Evolutionary conservation across 2,113 vertebrate genomes (phyloP).

Genomic region (Ctenomys sociabilis): DNA sequence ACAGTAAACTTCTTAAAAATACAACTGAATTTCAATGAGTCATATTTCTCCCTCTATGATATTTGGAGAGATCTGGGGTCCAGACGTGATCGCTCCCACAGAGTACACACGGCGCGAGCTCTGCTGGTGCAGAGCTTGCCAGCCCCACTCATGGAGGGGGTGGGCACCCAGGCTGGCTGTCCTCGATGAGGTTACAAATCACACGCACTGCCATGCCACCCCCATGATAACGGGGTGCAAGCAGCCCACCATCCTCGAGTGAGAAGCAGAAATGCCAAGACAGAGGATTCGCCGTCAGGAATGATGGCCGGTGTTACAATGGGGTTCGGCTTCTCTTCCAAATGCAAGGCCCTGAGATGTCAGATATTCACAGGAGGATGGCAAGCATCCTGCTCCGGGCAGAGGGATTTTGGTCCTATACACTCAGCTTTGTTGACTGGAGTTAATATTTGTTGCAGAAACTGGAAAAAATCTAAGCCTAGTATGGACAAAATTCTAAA

Average conservation of each 20-base stretch:
- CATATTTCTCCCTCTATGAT: constrained; percentile 69
- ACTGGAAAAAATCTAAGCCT: neutral
- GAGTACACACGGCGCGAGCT: constrained; percentile 38
- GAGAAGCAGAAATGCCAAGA: neutral
- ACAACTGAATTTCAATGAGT: constrained; percentile 67
- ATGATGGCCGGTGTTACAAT: neutral
- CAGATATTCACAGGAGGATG: neutral
- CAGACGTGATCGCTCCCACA: constrained; percentile 72
- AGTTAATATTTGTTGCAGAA: constrained; percentile 10
- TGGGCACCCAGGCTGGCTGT: constrained; percentile 20
- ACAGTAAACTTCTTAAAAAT: constrained; percentile 68
- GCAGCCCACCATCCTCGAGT: neutral
- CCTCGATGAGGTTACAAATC: constrained; percentile 49
- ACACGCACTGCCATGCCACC: neutral
- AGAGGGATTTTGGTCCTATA: neutral
- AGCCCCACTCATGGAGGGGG: constrained; percentile 42
- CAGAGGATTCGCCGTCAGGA: neutral
- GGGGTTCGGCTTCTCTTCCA: neutral
- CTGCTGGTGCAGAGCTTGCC: constrained; percentile 50
- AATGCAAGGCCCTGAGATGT: neutral
- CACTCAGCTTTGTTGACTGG: neutral
- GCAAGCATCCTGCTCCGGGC: neutral
- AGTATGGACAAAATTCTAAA: neutral
- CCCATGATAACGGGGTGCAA: neutral
- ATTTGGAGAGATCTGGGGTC: constrained; percentile 73